Base-by-base conservation (phyloP, 2,888 invertebrate genomes). In the Smittia aterrima region DNA sequence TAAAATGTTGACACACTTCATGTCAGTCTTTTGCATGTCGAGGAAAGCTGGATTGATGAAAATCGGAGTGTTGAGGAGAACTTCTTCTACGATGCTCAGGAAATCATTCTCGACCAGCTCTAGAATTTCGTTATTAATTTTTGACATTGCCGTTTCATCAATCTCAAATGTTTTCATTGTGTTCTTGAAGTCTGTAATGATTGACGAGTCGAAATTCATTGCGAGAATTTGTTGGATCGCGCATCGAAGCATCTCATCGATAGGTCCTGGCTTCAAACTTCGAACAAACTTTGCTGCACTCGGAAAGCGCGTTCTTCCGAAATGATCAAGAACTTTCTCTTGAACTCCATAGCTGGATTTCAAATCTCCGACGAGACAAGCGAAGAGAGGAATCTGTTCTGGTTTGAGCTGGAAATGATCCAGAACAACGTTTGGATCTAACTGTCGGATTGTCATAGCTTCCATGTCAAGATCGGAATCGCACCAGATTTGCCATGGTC, bases 401-500 rank as follows among this genome's bases (percentile, higher is more conserved):
- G 58, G 11, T 20, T 18, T 58, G 2, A 58, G 24, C 22, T 22
- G 3, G 1, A 58, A 11, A 16, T 18, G 24, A 20, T 7, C 20
- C 24, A 58, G 4, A 3, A 58, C 24, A 9, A 9, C 16, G 13
- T 58, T 16, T 16, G 7, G 7, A 16, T 58, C 24, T 9, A n/a
- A 58, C 58, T 58, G 58, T 1, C 22, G 58, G 24, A 58, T 22
- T 7, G 24, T 58, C 58, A 58, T 58, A 3, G 13, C 2, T 1
- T 20, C 24, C 58, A 58, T 58, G 22, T 58, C 13, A 13, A 58
- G 58, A 1, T 22, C 22, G 1, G 58, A 7, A 22, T 58, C 24
- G 58, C 22, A 58, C 58, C 58, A 67, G 20, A 67, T 32, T 13
- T 20, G 1, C 67, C 67, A 67, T 18, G 41, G 9, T 22, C 67